Base-by-base conservation (phyloP, 2,113 vertebrate genomes). In the Cathartes aura region DNA sequence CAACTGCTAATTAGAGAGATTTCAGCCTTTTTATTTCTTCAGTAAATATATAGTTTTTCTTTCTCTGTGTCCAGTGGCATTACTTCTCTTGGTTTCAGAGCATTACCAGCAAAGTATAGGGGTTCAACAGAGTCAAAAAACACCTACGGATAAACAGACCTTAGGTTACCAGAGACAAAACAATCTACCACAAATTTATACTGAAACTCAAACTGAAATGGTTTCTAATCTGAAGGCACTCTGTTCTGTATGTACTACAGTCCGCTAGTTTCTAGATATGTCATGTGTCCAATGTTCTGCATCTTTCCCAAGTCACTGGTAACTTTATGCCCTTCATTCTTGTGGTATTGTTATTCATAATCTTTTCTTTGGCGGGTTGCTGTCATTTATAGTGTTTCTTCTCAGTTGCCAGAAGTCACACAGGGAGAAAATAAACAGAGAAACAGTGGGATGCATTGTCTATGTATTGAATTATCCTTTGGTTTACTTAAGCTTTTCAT, bases 401-500 rank as follows among this genome's bases (percentile, higher is more conserved):
- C 83, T 93, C 66, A 68, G 48, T 40, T 96, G 94, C 89, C 95
- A 96, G 87, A 95, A 94, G 87, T 96, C 95, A 85, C 90, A 83
- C 91, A 96, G 84, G 52, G 96, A 95, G 81, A 97, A 95, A 96
- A 92, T 66, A 97, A 97, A 97, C 96, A 95, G 70, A 95, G 91
- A 95, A 95, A 95, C 91, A 95, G 94, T 94, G 81, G 93, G 94
- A 89, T 75, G 84, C 81, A 95, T 87, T 95, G 86, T 95, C 83
- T 93, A 94, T 47, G 73, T 93, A 94, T 91, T 93, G 94, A 90
- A 94, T 97, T 96, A 93, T 89, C 90, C 79, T 73, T 67, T 85
- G 82, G 83, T 96, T 97, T 94, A 94, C 89, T 94, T 87, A 85
- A 96, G 83, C n/a, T 89, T 93, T 94, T 95, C 42, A 9, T 36